Percentiles rank a stretch among this genome's conserved stretches.
These are phyloP conservation scores for Anthopleura sola DNA, from an alignment of 64 coral and sea anemone species.

Conservation along the genomic window DNA sequence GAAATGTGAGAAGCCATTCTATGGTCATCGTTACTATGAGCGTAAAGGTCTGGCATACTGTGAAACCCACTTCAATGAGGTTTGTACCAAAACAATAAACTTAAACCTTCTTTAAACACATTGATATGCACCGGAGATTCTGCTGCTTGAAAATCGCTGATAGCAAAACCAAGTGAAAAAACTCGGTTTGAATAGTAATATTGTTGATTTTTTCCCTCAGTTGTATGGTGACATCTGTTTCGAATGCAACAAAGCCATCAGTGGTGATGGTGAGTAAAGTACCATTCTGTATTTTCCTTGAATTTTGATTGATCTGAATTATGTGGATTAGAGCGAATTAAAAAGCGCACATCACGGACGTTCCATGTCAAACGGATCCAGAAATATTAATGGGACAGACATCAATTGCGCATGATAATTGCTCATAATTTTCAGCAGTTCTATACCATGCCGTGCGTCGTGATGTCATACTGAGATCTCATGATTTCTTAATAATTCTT, in stretches of 20 bases:
- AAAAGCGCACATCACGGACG: no score
- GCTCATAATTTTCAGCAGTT: no score
- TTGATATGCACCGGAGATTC: no score
- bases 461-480: background rate
- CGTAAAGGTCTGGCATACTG: constrained; percentile 92
- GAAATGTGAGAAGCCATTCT: constrained; percentile 98
- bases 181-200: background rate
- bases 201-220: constrained; percentile 13
- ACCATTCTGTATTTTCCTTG: no score
- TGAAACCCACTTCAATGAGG: constrained; percentile 98
- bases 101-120: background rate
- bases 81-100: constrained; percentile 20
- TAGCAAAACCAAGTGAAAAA: no score
- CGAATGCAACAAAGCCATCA: constrained; percentile 94
- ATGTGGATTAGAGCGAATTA: no score
- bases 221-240: constrained; percentile 96
- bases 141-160: no score
- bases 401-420: no score
- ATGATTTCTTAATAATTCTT: background rate
- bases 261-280: constrained; percentile 81
- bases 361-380: no score
- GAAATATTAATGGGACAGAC: no score
- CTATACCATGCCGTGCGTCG: background rate
- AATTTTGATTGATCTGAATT: no score
- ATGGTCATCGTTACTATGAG: constrained; percentile 98